Evolutionary conservation across 2,113 vertebrate genomes (phyloP).

Genomic region (Axis porcinus): DNA sequence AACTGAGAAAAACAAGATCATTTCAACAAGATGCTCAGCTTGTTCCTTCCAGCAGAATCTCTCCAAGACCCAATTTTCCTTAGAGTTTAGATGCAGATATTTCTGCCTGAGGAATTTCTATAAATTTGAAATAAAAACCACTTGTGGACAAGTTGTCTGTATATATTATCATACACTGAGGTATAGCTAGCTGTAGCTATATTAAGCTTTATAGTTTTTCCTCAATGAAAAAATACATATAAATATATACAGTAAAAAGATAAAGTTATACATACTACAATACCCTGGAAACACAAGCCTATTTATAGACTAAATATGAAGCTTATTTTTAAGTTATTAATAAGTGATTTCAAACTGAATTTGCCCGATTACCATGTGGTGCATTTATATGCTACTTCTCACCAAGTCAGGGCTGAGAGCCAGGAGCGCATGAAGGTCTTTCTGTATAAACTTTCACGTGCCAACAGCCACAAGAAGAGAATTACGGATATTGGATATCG

Average conservation of each 20-base stretch:
- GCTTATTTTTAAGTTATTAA: neutral
- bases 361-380: neutral
- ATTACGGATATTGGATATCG: too few species aligned
- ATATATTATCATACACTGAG: neutral
- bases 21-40: slow-evolving; percentile 49
- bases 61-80: neutral
- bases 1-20: slow-evolving; percentile 48
- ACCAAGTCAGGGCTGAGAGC: neutral
- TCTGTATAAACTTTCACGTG: neutral
- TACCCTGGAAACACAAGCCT: neutral
- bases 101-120: slow-evolving; percentile 45
- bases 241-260: neutral
- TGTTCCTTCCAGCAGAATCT: neutral
- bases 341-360: neutral
- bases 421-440: neutral
- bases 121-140: slow-evolving; percentile 50
- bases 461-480: neutral
- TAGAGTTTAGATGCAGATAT: slow-evolving; percentile 16
- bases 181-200: neutral
- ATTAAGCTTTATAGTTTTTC: neutral
- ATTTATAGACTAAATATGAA: neutral
- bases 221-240: neutral
- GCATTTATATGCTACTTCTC: neutral
- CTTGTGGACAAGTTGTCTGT: slow-evolving; percentile 32
- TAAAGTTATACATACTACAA: neutral